These are phyloP conservation scores for Drosophila meridiana DNA, from an alignment of 2,888 invertebrate genomes.

Conservation along the genomic window DNA sequence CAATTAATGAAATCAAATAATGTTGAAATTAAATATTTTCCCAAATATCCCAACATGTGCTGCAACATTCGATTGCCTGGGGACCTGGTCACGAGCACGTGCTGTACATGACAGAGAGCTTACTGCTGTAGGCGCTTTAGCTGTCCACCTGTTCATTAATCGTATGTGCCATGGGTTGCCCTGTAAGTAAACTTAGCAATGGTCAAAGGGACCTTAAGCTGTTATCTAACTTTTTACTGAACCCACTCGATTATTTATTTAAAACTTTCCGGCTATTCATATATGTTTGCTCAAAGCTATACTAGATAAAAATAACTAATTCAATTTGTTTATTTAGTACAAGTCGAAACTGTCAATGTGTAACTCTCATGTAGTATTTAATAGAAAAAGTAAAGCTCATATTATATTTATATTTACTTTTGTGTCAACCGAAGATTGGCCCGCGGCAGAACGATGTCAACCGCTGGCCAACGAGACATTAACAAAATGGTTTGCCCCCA, in stretches of 20 bases:
- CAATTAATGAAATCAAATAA: background rate
- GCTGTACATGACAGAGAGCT: constrained; percentile 66
- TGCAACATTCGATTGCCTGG: constrained; percentile 51
- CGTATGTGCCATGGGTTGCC: constrained; percentile 6
- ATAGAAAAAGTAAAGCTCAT: constrained; percentile 63
- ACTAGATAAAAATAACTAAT: constrained; percentile 59
- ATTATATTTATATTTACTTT: constrained; percentile 66
- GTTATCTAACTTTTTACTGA: background rate
- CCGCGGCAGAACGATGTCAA: constrained; percentile 71
- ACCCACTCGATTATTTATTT: background rate
- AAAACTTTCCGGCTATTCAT: background rate
- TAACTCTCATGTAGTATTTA: constrained; percentile 10
- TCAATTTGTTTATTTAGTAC: constrained; percentile 60
- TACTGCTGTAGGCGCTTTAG: constrained; percentile 50
- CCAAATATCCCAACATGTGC: constrained; percentile 59
- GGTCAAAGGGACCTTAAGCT: background rate
- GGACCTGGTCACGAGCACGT: constrained; percentile 39
- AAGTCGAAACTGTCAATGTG: constrained; percentile 27
- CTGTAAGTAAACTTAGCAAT: background rate
- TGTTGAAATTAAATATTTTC: constrained; percentile 37
- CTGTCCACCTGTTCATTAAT: constrained; percentile 9
- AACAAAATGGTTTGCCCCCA: constrained; percentile 64
- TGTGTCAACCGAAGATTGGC: constrained; percentile 44
- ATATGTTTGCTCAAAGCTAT: background rate
- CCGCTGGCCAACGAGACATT: constrained; percentile 65